A percentile compares a stretch with the other conserved stretches of the same genome.
These are phyloP conservation scores for Agriopis leucophaearia DNA, from an alignment of 2,888 invertebrate species.

Conservation along the genomic window DNA sequence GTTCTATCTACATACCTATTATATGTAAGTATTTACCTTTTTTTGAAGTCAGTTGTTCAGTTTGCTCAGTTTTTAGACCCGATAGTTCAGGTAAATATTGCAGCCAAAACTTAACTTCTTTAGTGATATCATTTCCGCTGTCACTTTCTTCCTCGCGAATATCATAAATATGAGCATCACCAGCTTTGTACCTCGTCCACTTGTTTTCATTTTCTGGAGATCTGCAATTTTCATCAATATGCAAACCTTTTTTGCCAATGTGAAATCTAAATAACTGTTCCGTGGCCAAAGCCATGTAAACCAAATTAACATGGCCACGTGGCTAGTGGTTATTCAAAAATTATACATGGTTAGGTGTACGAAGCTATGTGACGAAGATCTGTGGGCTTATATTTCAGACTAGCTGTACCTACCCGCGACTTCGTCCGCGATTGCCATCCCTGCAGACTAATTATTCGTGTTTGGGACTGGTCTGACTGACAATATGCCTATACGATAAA, in stretches of 20 bases:
- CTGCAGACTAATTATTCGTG: no score
- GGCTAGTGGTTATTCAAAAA: no score
- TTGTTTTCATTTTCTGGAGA: conserved; percentile 85
- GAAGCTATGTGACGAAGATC: no score
- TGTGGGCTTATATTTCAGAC: no score
- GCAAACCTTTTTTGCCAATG: neutral
- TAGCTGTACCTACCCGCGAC: no score
- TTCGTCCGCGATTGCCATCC: no score
- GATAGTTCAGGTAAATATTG: conserved; percentile 75
- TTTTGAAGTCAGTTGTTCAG: conserved; percentile 63
- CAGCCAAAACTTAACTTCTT: conserved; percentile 76
- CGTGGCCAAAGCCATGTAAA: no score
- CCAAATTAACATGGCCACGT: no score
- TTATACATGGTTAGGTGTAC: no score
- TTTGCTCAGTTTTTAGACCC: conserved; percentile 58
- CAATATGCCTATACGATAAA: no score
- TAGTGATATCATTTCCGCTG: conserved; percentile 50
- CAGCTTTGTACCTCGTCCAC: conserved; percentile 87
- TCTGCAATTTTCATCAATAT: conserved; percentile 59
- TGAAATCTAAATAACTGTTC: neutral
- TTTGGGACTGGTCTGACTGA: no score
- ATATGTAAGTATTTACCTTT: conserved; percentile 55
- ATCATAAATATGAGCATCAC: conserved; percentile 81
- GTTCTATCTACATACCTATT: no score
- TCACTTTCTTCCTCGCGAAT: conserved; percentile 59